Evolutionary conservation across 2,888 invertebrate genomes (phyloP).

Genomic region (Phyllotreta striolata): DNA sequence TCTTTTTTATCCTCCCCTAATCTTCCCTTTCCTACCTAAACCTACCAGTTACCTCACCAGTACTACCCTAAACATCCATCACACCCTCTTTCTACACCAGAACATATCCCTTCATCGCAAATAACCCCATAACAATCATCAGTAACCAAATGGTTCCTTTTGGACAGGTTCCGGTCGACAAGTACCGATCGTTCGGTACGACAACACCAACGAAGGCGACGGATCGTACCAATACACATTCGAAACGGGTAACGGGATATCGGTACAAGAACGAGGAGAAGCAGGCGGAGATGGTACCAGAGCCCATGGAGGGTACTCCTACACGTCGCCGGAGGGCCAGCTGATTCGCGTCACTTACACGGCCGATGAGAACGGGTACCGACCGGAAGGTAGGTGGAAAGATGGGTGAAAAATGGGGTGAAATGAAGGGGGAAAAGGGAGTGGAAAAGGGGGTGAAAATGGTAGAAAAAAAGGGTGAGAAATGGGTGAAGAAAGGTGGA

Average conservation of each 20-base stretch:
- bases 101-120: too few relatives aligned
- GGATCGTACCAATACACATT: constrained; percentile 58
- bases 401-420: too few relatives aligned
- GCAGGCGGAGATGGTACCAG: constrained; percentile 45
- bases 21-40: too few relatives aligned
- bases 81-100: too few relatives aligned
- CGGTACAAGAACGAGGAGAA: constrained; percentile 53
- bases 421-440: too few relatives aligned
- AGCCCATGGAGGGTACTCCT: constrained; percentile 52
- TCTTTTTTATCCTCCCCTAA: too few relatives aligned
- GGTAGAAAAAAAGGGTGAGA: too few relatives aligned
- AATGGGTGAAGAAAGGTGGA: too few relatives aligned
- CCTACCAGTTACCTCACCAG: too few relatives aligned
- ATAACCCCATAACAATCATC: too few relatives aligned
- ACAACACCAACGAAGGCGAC: constrained; percentile 52
- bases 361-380: constrained; percentile 68
- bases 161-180: constrained; percentile 39
- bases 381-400: constrained; percentile 60
- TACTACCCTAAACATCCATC: too few relatives aligned
- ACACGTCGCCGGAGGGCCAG: constrained; percentile 54
- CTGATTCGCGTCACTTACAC: constrained; percentile 57
- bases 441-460: too few relatives aligned
- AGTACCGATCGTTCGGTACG: constrained; percentile 48
- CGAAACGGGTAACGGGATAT: constrained; percentile 67
- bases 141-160: neutral